Percentiles rank a stretch among this genome's conserved stretches.
phyloP scores from a whole-genome alignment of 2,888 invertebrate species.

The Drosophila prostipennis region DNA sequence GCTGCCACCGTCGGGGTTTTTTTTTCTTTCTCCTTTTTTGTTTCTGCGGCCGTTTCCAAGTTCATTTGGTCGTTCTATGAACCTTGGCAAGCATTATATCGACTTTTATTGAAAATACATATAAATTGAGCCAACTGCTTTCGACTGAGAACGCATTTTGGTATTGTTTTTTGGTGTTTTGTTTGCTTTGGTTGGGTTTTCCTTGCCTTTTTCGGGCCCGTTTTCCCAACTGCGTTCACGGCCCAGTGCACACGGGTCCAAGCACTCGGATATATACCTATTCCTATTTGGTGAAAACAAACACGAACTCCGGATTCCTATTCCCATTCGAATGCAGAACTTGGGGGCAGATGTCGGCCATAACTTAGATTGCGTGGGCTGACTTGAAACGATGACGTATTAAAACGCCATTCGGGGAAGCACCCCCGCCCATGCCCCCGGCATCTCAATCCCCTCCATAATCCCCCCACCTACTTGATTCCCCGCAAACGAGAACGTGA shows the following conservation, averaged over 20 bases:
- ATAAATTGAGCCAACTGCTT: conserved; percentile 65
- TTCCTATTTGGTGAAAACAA: conserved; percentile 71
- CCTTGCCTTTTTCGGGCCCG: conserved; percentile 41
- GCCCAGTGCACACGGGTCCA: conserved; percentile 60
- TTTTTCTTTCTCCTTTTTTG: conserved; percentile 27
- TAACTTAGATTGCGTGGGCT: conserved; percentile 74
- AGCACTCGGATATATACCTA: conserved; percentile 15
- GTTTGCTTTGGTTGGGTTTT: conserved; percentile 41
- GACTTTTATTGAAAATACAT: conserved; percentile 73
- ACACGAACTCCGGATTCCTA: conserved; percentile 68
- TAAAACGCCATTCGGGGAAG: conserved; percentile 62
- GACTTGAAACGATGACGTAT: conserved; percentile 73
- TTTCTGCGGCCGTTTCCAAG: conserved; percentile 54
- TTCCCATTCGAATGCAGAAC: conserved; percentile 54
- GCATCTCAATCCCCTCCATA: background rate
- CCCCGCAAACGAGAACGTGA: conserved; percentile 57
- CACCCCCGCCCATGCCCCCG: conserved; percentile 1
- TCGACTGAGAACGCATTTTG: conserved; percentile 36
- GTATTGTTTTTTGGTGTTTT: conserved; percentile 32
- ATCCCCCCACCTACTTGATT: conserved; percentile 3
- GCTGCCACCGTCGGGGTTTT: conserved; percentile 24
- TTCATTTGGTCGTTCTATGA: conserved; percentile 74
- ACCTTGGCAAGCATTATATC: conserved; percentile 74
- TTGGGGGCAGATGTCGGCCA: conserved; percentile 70
- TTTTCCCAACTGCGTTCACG: conserved; percentile 59